Evolutionary conservation across 1,140 invertebrate genomes (phyloP), one percentile per base, ranked within the genome.

Genomic region (Tetragonula clypearis): DNA sequence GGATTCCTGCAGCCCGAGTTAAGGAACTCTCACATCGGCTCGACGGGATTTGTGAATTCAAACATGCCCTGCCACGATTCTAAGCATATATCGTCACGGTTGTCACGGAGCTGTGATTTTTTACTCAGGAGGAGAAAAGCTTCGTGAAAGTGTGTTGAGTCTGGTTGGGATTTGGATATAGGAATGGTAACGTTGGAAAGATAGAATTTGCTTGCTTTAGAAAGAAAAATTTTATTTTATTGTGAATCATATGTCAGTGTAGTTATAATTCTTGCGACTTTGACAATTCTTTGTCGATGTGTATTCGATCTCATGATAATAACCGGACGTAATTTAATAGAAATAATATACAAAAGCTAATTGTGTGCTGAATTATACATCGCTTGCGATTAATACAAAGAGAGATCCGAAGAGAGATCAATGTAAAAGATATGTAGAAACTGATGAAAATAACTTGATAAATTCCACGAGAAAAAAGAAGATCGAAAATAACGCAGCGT

Each of bases 11-110:
- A 55, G 58, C 79, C 66, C 71, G 55, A 30, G 30, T 87, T 87
- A 84, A 65, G 88, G 30, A 71, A 66, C 78, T 62, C 55, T 82
- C 81, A 78, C 77, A 88, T 19, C 69, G 68, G 68, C 41, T 11
- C 21, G 2, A 0, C 1, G 17, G 14, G n/a, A 68, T 73, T 69
- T 49, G 23, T 35, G 66, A 19, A 26, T 30, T 23, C 9, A 2
- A 15, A 21, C 14, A 12, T n/a, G 12, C 23, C 5, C 11, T 26
- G 15, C 2, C 6, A 41, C 30, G 68, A 11, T n/a, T 6, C 6
- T 8, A 8, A 19, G 3, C 55, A 14, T 56, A 56, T 56, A 49
- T 49, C 41, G 41, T 8, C 55, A 15, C 4, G 8, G 41, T 49
- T 9, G 17, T 9, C 9, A 17, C n/a, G 14, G 65, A 71, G 21